Evolutionary conservation across 2,888 invertebrate species (phyloP).

Genomic region (Caenorhabditis afra): DNA sequence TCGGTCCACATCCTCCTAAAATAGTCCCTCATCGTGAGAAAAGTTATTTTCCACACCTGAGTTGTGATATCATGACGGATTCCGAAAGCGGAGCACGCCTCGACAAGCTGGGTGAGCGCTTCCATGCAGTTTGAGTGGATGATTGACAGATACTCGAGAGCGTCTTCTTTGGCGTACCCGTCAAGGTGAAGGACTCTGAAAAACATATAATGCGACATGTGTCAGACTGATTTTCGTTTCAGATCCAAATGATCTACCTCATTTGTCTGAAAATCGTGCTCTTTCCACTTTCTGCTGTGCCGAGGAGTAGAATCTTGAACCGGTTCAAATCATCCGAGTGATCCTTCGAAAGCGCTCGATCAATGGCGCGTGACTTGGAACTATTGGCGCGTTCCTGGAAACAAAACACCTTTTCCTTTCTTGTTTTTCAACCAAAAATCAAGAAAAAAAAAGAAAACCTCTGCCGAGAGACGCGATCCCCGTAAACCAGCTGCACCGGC

Average conservation of each 20-base stretch:
- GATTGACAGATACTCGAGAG: slow-evolving; percentile 59
- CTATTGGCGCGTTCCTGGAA: slow-evolving; percentile 56
- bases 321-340: slow-evolving; percentile 60
- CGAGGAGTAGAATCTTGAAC: slow-evolving; percentile 71
- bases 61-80: slow-evolving; percentile 63
- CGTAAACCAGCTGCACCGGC: slow-evolving; percentile 61
- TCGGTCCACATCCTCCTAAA: slow-evolving; percentile 69
- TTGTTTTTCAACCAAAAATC: slow-evolving; percentile 6
- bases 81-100: slow-evolving; percentile 57
- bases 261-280: slow-evolving; percentile 74
- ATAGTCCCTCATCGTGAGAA: not conserved
- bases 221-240: not conserved
- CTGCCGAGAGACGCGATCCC: slow-evolving; percentile 54
- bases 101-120: slow-evolving; percentile 64
- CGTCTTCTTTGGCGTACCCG: slow-evolving; percentile 68
- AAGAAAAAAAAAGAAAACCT: no score
- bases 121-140: slow-evolving; percentile 70
- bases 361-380: slow-evolving; percentile 68
- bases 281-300: slow-evolving; percentile 70
- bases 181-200: slow-evolving; percentile 71
- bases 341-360: slow-evolving; percentile 67
- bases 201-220: not conserved
- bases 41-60: slow-evolving; percentile 45
- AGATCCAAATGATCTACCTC: slow-evolving; percentile 52
- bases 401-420: not conserved